Conservation (phyloP, 1,140 invertebrate genomes). For the Lepidurus couesii region DNA sequence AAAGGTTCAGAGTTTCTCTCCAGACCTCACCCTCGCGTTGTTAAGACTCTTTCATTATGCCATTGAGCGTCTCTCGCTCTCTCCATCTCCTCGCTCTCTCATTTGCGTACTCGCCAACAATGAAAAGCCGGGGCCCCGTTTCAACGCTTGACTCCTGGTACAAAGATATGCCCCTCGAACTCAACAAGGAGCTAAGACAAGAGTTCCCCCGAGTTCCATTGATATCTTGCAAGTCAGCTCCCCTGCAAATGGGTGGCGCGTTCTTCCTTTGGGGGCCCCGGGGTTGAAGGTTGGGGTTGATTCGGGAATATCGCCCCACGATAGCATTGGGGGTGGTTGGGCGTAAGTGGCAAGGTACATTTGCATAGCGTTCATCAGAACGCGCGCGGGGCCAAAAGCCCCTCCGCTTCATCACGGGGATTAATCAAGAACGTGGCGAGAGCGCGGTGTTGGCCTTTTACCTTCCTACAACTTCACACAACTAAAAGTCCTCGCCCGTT, state of each 20-base stretch:
- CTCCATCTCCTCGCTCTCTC: neutral
- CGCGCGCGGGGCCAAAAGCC: slow-evolving; percentile 8
- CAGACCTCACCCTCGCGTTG: neutral
- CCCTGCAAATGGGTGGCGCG: neutral
- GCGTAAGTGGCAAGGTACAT: slow-evolving; percentile 10
- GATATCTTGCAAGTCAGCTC: slow-evolving; percentile 9
- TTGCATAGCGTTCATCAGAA: slow-evolving; percentile 22
- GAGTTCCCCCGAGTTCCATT: slow-evolving; percentile 17
- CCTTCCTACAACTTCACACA: slow-evolving; percentile 16
- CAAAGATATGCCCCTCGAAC: slow-evolving; percentile 11
- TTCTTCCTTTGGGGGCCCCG: neutral
- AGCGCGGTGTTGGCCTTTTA: neutral
- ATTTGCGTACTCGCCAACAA: slow-evolving; percentile 21
- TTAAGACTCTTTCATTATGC: neutral
- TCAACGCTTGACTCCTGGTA: neutral
- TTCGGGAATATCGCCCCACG: slow-evolving; percentile 11
- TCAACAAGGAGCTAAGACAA: slow-evolving; percentile 19
- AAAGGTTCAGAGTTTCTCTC: neutral
- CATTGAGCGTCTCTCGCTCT: neutral
- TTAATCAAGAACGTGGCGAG: slow-evolving; percentile 21
- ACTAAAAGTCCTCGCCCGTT: neutral
- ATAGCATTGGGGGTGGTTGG: neutral
- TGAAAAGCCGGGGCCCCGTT: neutral
- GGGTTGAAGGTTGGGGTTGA: neutral
- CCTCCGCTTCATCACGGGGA: neutral